Base-by-base conservation (phyloP, 2,888 invertebrate species). In the Rhyacophila evoluta region DNA sequence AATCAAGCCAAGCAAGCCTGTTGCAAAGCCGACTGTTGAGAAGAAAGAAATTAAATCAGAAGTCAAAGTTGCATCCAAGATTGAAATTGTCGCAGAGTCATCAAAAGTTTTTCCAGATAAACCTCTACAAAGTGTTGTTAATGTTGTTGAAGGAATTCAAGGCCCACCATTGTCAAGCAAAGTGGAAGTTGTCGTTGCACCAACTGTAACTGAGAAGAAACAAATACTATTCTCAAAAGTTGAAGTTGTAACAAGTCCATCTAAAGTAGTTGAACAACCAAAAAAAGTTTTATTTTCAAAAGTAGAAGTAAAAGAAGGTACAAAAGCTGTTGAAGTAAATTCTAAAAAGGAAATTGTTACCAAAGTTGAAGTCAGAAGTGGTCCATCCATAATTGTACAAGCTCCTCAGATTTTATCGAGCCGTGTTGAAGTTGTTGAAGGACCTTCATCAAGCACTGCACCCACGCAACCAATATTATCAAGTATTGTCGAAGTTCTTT, bases 401-500 rank as follows among this genome's bases (percentile, higher is more conserved):
- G 81, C 82, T 28, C 84, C 85, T 67, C 76, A 79, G 69, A 83
- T 85, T 68, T 77, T 85, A 41, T 85, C 85, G 8, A 86, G 85
- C 79, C 84, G 83, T 73, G 84, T 86, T 12, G 85, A 86, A 82
- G 84, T 86, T 33, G 80, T 84, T 27, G 85, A 85, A 81, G 86
- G 84, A 12, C 83, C 85, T 2, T 80, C 79, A 27, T 79, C 83
- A 27, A 82, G 78, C 73, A 75, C 83, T 68, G 75, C 77, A 78
- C 84, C 87, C 29, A 84, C 87, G 25, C 83, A 77, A 36, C 85
- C 85, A 4, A 88, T 91, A 83, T 84, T 92, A 55, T 91, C 91
- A 29, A 91, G 91, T 82, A 86, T 92, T 70, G 88, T 92, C 41
- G 91, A 93, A 86, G 86, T 92, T 25, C 89, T 89, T 83, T 87